Conservation (phyloP, 2,113 vertebrate species). For the Prochilodus magdalenae region DNA sequence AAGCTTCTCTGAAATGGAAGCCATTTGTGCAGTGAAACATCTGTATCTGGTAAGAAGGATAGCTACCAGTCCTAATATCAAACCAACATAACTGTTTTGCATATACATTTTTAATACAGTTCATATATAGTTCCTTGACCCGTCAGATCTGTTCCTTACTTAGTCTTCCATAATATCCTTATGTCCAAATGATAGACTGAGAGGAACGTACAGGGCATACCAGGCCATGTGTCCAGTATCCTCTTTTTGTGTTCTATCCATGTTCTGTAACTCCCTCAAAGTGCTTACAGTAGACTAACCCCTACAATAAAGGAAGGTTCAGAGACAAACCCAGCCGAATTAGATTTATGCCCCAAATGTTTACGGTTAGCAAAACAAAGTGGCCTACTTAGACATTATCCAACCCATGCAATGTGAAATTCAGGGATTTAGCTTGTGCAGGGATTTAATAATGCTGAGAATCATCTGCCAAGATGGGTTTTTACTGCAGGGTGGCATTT, state of each 20-base stretch:
- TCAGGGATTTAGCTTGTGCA: neutral
- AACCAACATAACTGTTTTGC: too few species aligned
- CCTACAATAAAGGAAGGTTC: constrained; percentile 1
- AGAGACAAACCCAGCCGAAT: constrained; percentile 21
- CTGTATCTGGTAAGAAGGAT: too few species aligned
- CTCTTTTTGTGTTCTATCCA: neutral
- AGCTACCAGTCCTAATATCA: too few species aligned
- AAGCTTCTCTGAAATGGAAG: too few species aligned
- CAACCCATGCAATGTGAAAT: constrained; percentile 20
- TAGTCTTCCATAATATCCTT: too few species aligned
- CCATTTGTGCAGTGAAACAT: too few species aligned
- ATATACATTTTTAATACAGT: neutral
- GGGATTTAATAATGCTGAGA: constrained; percentile 18
- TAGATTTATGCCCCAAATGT: constrained; percentile 7
- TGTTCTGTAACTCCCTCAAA: neutral
- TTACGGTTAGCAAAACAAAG: constrained; percentile 23
- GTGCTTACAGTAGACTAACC: constrained; percentile 16
- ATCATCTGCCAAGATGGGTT: constrained; percentile 17
- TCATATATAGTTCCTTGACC: neutral
- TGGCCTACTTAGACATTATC: constrained; percentile 4
- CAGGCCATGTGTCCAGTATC: too few species aligned
- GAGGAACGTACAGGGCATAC: too few species aligned
- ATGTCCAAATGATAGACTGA: too few species aligned
- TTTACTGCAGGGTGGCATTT: constrained; percentile 20
- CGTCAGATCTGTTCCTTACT: too few species aligned